Base-by-base conservation (phyloP, 2,888 invertebrate genomes). In the Lycophotia porphyrea region DNA sequence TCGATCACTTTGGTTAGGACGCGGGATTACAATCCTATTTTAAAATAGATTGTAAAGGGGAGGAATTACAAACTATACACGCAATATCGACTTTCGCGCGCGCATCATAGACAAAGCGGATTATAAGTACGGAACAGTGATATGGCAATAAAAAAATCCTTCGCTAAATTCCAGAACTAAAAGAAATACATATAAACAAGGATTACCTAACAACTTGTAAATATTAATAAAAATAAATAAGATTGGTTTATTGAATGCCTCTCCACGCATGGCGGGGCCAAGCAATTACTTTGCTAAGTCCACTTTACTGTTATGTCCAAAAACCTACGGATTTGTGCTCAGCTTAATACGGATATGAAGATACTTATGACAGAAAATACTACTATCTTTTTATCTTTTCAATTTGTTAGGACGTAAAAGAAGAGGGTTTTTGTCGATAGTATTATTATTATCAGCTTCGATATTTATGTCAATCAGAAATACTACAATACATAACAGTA, bases 181-280 rank as follows among this genome's bases (percentile, higher is more conserved):
- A 71, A 31, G 18, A 58, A 44, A 34, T 18, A 24, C 55, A 1
- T 42, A 73, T 68, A 85, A 68, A 82, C 60, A 73, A 73, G 67
- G 47, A 69, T 76, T 80, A 55, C 34, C 60, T 15, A 58, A 39
- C 31, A 42, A 73, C 61, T 80, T 58, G 84, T 71, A 60, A 64
- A 65, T 73, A 81, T 84, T 69, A 76, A 80, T 74, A 60, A 63
- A 65, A 69, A 80, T 71, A 66, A 80, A 85, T 84, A 84, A 78
- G 76, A 87, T 80, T 69, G 68, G 47, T 80, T 71, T 78, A 74
- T 74, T 76, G 72, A 79, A 81, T 73, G 70, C 69, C 68, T 52
- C 60, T 67, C 65, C 71, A 75, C 86, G 76, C 71, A 72, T 78
- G 75, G 63, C 18, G 60, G 71, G 69, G 55, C 64, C 68, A 74